phyloP scores from a whole-genome alignment of 2,797 vertebrate genomes.

The Menidia menidia region DNA sequence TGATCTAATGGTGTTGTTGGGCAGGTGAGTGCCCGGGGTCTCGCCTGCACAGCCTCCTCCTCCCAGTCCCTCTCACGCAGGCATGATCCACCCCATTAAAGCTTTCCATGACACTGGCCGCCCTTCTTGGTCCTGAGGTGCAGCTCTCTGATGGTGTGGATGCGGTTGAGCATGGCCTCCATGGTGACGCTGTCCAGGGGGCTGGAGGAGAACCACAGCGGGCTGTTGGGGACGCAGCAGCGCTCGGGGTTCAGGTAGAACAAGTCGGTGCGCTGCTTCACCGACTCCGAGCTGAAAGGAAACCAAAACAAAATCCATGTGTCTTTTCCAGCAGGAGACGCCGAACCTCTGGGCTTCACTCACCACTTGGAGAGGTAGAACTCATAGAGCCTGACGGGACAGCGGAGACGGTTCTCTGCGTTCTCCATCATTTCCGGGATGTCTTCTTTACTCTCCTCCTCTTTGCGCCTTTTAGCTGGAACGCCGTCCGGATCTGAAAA shows the following conservation, averaged over 20 bases:
- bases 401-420: constrained; percentile 89
- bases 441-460: constrained; percentile 78
- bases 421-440: constrained; percentile 95
- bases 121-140: constrained; percentile 75
- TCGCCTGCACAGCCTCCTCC: too few relatives aligned
- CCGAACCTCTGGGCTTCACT: constrained; percentile 44
- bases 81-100: too few relatives aligned
- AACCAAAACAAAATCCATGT: neutral
- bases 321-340: too few relatives aligned
- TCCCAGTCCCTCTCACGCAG: too few relatives aligned
- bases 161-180: constrained; percentile 96
- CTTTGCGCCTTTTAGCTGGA: too few relatives aligned
- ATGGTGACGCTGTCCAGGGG: constrained; percentile 91
- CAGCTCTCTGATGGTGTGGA: constrained; percentile 94
- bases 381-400: constrained; percentile 94
- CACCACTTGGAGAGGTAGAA: constrained; percentile 98
- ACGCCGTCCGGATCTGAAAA: too few relatives aligned
- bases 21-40: too few relatives aligned
- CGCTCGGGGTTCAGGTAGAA: constrained; percentile 96
- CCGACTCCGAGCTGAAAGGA: constrained; percentile 88
- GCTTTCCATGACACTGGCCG: too few relatives aligned
- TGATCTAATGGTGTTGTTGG: too few relatives aligned
- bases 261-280: constrained; percentile 88
- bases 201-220: constrained; percentile 95
- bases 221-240: constrained; percentile 97